These are phyloP conservation scores for Ryuthela nishihirai DNA, from an alignment of 2,888 invertebrate genomes.

Conservation along the genomic window DNA sequence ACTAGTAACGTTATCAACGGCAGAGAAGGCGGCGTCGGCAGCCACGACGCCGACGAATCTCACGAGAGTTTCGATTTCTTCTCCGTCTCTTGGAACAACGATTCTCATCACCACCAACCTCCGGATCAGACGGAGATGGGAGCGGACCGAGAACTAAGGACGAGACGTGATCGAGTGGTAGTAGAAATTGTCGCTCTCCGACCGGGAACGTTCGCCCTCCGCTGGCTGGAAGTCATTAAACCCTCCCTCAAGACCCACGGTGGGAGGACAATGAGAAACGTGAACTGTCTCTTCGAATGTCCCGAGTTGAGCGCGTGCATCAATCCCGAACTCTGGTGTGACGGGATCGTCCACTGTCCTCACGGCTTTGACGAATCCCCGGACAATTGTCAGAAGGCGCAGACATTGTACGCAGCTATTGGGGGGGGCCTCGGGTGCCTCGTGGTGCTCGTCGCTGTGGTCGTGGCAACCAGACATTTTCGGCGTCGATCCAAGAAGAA, in stretches of 20 bases:
- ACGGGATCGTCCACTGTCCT: conserved; percentile 72
- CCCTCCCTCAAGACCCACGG: conserved; percentile 35
- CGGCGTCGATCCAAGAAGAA: too few species aligned
- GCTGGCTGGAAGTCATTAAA: conserved; percentile 39
- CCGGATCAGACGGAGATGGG: conserved; percentile 10
- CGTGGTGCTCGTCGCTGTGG: conserved; percentile 4
- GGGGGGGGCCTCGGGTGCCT: conserved; percentile 11
- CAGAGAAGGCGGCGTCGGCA: background rate
- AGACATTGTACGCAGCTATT: conserved; percentile 33
- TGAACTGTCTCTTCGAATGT: conserved; percentile 69
- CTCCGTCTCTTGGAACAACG: conserved; percentile 39
- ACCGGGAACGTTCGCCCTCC: conserved; percentile 24
- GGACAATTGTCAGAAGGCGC: conserved; percentile 52
- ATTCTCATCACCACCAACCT: conserved; percentile 4
- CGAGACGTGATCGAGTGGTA: conserved; percentile 49
- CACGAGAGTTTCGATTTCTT: conserved; percentile 37
- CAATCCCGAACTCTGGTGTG: conserved; percentile 73
- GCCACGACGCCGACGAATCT: background rate
- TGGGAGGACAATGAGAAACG: conserved; percentile 41
- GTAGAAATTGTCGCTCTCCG: conserved; percentile 32
- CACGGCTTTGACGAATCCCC: conserved; percentile 60
- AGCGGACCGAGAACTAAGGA: conserved; percentile 14
- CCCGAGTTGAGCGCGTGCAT: conserved; percentile 78
- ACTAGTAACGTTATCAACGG: background rate
- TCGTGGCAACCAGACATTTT: background rate